Evolutionary conservation across 2,113 vertebrate species (phyloP).

Genomic region (Apteryx owenii): DNA sequence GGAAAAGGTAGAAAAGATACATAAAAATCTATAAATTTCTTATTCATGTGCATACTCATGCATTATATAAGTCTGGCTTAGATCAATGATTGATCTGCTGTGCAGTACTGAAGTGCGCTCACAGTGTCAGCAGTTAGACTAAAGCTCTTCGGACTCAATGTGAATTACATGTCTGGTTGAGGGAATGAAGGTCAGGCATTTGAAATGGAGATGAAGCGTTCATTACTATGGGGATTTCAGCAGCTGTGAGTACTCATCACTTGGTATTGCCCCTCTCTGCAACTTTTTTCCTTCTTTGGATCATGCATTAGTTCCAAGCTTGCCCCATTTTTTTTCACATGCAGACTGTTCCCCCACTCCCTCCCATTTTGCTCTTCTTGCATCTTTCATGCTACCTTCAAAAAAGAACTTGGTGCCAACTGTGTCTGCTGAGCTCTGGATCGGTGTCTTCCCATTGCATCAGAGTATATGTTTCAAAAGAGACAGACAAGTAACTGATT

Average conservation of each 20-base stretch:
- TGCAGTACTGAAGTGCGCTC: not conserved
- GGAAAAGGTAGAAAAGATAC: not conserved
- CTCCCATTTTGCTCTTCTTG: not conserved
- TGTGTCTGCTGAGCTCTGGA: not conserved
- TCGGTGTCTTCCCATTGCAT: not conserved
- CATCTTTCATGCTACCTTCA: not conserved
- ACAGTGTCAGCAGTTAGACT: not conserved
- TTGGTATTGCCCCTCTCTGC: not conserved
- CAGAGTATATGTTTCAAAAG: not conserved
- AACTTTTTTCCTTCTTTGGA: not conserved
- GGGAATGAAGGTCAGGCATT: not conserved
- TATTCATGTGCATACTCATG: not conserved
- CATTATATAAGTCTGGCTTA: not conserved
- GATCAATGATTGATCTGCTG: not conserved
- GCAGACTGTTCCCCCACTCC: not conserved
- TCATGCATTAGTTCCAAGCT: not conserved
- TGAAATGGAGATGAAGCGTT: not conserved
- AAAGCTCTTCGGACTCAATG: not conserved
- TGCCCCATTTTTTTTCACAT: not conserved
- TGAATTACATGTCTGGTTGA: not conserved
- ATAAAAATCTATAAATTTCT: not conserved
- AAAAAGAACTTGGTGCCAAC: conserved; percentile 13
- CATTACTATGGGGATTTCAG: not conserved
- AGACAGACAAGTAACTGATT: not conserved
- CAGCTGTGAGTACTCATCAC: not conserved